Evolutionary conservation across 2,113 vertebrate species (phyloP).

Genomic region (Coptodon rendalli): DNA sequence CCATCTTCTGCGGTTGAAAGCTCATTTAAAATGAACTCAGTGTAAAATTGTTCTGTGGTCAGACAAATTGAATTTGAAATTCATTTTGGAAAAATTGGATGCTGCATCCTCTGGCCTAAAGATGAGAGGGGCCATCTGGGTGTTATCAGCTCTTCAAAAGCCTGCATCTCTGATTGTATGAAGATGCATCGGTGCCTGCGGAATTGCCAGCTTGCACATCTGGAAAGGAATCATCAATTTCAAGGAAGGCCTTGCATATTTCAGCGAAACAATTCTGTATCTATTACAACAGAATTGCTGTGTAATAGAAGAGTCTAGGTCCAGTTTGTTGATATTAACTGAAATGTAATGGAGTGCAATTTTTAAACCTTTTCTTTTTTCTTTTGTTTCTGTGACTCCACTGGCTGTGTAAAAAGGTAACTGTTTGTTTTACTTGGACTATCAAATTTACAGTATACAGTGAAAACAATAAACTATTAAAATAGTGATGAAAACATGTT

Average conservation of each 20-base stretch:
- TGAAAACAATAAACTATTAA: not conserved
- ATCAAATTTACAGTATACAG: not conserved
- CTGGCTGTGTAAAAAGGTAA: not conserved
- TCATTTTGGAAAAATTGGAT: not conserved
- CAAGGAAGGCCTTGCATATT: not conserved
- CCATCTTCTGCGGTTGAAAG: not conserved
- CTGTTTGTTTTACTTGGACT: not conserved
- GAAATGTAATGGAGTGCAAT: not conserved
- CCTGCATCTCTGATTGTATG: not conserved
- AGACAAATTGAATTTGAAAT: not conserved
- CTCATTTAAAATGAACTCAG: not conserved
- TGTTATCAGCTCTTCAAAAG: not conserved
- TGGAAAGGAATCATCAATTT: not conserved
- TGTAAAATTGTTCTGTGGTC: not conserved
- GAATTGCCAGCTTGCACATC: not conserved
- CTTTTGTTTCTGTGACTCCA: not conserved
- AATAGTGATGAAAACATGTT: not conserved
- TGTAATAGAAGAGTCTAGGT: not conserved
- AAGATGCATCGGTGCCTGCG: not conserved
- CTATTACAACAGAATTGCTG: not conserved
- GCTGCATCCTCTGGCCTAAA: not conserved
- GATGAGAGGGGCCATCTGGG: not conserved
- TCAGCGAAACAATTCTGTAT: not conserved
- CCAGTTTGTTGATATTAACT: not conserved
- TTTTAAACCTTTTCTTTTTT: not conserved